Percentiles rank a stretch among this genome's conserved stretches.
Evolutionary conservation across 2,888 invertebrate genomes (phyloP).

Genomic region (Chesias legatella): DNA sequence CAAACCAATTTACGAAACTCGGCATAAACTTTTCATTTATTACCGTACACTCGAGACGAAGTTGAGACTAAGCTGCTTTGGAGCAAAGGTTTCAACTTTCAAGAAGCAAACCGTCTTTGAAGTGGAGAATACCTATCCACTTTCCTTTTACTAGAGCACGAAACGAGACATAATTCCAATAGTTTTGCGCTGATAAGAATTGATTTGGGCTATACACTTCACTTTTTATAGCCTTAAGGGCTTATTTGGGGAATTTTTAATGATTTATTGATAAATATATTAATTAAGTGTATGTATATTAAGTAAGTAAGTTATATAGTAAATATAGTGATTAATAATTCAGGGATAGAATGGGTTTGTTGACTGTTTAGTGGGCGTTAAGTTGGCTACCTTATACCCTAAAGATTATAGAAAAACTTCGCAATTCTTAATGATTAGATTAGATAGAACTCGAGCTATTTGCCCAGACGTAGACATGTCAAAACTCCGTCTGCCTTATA

Average conservation of each 20-base stretch:
- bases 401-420: too few relatives aligned
- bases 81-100: slow-evolving; percentile 16
- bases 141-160: slow-evolving; percentile 11
- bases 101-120: slow-evolving; percentile 13
- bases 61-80: slow-evolving; percentile 14
- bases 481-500: too few relatives aligned
- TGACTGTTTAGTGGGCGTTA: too few relatives aligned
- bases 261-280: neutral
- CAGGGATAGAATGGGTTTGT: too few relatives aligned
- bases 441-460: too few relatives aligned
- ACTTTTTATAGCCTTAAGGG: neutral
- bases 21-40: slow-evolving; percentile 7
- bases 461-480: too few relatives aligned
- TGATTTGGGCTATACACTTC: slow-evolving; percentile 1
- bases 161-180: slow-evolving; percentile 2
- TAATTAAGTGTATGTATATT: too few relatives aligned
- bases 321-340: too few relatives aligned
- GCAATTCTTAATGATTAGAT: too few relatives aligned
- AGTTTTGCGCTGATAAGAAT: slow-evolving; percentile 1
- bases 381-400: too few relatives aligned
- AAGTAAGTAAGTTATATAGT: too few relatives aligned
- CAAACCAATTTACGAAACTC: neutral
- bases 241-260: neutral
- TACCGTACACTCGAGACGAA: too few relatives aligned
- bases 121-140: slow-evolving; percentile 7